phyloP scores from a whole-genome alignment of 2,888 invertebrate species.

The Trichopoda pennipes region DNA sequence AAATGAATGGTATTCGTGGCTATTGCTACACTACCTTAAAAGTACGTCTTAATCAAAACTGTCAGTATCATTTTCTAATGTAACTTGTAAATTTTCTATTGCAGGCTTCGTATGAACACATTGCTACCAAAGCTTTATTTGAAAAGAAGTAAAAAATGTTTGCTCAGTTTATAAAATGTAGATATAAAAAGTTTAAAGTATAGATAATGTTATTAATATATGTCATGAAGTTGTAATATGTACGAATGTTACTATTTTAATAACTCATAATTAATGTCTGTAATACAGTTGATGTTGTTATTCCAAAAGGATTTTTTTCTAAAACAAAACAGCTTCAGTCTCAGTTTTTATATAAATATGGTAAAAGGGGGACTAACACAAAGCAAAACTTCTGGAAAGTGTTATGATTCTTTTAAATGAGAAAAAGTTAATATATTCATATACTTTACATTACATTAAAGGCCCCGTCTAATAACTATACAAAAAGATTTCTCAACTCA shows the following conservation, averaged over 20 bases:
- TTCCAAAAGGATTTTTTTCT: neutral
- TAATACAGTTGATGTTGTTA: constrained; percentile 41
- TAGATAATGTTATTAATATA: neutral
- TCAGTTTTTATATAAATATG: too few relatives aligned
- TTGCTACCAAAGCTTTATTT: constrained; percentile 74
- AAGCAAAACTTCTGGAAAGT: too few relatives aligned
- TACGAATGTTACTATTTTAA: constrained; percentile 4
- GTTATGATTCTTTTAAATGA: too few relatives aligned
- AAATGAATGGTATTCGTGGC: constrained; percentile 80
- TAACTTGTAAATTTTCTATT: constrained; percentile 9
- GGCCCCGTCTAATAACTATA: too few relatives aligned
- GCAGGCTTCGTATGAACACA: constrained; percentile 78
- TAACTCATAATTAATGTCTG: neutral
- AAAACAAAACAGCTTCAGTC: too few relatives aligned
- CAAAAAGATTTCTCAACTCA: too few relatives aligned
- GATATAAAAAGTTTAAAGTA: constrained; percentile 19
- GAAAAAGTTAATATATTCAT: too few relatives aligned
- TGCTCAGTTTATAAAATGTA: constrained; percentile 29
- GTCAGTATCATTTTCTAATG: constrained; percentile 1
- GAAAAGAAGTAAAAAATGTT: constrained; percentile 49
- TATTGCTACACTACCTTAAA: constrained; percentile 81
- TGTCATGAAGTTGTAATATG: neutral
- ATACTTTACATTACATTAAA: too few relatives aligned
- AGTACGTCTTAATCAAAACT: constrained; percentile 62
- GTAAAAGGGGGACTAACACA: too few relatives aligned